Base-by-base conservation (phyloP, 2,113 vertebrate genomes). In the Rousettus leschenaultii region DNA sequence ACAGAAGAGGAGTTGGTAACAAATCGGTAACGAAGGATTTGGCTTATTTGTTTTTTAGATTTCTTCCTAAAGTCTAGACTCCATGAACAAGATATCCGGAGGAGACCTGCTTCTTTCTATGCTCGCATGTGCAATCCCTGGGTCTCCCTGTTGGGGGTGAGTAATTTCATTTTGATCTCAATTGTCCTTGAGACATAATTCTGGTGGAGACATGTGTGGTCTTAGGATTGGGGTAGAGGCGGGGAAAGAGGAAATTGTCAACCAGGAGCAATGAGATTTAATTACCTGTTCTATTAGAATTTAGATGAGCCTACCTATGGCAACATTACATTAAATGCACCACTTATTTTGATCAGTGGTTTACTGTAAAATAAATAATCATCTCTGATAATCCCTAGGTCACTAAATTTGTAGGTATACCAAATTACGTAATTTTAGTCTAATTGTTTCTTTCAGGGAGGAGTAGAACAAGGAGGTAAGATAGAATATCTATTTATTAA, bases 101-200 rank as follows among this genome's bases (percentile, higher is more conserved):
- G 98, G 86, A 98, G 98, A 95, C 96, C 98, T 65, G 79, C 98
- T 91, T 98, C 98, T 14, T 96, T 98, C 96, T 99, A 99, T 80
- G 98, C 98, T 68, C 99, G 45, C 79, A 97, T 99, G 79, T 99
- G 99, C 97, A 99, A 99, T 97, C 99, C 98, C 97, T 99, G 99
- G 99, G 93, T 99, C 74, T 99, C 99, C 63, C 98, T 99, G 74
- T 90, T 98, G 65, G 99, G 99, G 97, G 99, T 99, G 98, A 98
- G 99, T 98, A 95, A 88, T 78, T 97, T 92, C 33, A 89, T 92
- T 70, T 94, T 84, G 33, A 82, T 86, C 77, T 86, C 19, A 59
- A 0, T 33, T 86, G 53, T 85, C 59, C 21, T 53, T 89, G 30
- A 95, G 68, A 86, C 78, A 63, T 48, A 82, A 68, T 90, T 96